Percentiles rank a stretch among this genome's conserved stretches.
Conservation (phyloP, 2,797 vertebrate species). For the Pangasius macronema region DNA sequence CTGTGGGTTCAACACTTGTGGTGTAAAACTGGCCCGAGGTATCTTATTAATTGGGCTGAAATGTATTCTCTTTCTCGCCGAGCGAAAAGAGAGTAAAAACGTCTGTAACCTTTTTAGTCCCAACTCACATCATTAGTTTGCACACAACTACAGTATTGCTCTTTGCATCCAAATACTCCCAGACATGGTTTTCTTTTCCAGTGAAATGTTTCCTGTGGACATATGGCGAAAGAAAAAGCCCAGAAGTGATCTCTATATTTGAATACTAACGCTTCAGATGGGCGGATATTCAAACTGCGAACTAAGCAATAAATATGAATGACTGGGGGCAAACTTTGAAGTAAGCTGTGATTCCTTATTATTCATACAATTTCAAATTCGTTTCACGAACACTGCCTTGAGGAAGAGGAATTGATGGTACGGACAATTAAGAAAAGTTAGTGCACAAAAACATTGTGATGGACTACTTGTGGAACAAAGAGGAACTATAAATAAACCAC, state of each 20-base stretch:
- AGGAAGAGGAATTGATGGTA: constrained; percentile 3
- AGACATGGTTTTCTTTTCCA: not conserved
- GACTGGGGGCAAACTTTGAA: not conserved
- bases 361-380: not conserved
- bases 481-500: constrained; percentile 23
- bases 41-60: not conserved
- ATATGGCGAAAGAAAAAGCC: not conserved
- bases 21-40: not conserved
- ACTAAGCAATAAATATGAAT: not conserved
- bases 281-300: not conserved
- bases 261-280: not conserved
- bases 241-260: not conserved
- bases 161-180: not conserved
- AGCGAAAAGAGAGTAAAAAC: not conserved
- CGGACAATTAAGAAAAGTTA: not conserved
- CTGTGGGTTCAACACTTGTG: not conserved
- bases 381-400: not conserved
- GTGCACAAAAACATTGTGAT: not conserved
- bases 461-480: too few species aligned
- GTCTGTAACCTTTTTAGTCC: not conserved
- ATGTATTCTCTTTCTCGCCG: not conserved
- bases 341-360: not conserved
- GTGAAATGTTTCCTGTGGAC: not conserved
- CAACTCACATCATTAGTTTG: not conserved
- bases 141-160: not conserved